A percentile compares a stretch with the other conserved stretches of the same genome.
These are phyloP conservation scores for Nebria salina DNA, from an alignment of 2,888 invertebrate species.

Conservation along the genomic window DNA sequence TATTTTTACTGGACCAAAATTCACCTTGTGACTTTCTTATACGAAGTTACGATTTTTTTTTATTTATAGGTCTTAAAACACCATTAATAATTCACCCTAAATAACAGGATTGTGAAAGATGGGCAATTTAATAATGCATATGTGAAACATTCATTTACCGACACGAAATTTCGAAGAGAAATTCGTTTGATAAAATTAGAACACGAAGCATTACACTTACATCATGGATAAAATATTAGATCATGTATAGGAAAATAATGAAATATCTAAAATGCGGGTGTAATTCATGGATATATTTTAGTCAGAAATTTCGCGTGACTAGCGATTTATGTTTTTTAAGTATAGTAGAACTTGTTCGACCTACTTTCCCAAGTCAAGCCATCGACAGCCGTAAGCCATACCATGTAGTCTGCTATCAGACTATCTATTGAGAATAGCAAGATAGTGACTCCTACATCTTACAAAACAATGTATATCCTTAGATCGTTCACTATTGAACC, in stretches of 20 bases:
- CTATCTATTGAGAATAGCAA: background rate
- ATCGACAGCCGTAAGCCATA: background rate
- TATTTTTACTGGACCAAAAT: too few species aligned
- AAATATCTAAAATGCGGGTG: background rate
- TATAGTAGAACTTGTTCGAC: background rate
- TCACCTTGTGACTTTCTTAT: too few species aligned
- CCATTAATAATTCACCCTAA: too few species aligned
- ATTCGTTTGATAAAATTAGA: background rate
- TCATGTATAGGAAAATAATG: background rate
- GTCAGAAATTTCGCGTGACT: slow-evolving; percentile 1
- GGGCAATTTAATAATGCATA: background rate
- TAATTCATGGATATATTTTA: background rate
- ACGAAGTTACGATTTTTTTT: too few species aligned
- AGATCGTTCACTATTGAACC: background rate
- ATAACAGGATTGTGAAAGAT: slow-evolving; percentile 5
- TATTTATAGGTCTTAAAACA: too few species aligned
- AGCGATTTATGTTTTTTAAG: background rate
- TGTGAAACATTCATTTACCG: background rate
- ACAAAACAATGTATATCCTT: background rate
- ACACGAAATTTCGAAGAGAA: background rate
- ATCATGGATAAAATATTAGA: background rate
- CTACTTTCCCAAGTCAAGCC: background rate
- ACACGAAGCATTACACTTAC: background rate
- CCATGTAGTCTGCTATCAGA: background rate
- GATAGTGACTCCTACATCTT: background rate